phyloP scores from a whole-genome alignment of 2,888 invertebrate species.

The Caradrina clavipalpis region DNA sequence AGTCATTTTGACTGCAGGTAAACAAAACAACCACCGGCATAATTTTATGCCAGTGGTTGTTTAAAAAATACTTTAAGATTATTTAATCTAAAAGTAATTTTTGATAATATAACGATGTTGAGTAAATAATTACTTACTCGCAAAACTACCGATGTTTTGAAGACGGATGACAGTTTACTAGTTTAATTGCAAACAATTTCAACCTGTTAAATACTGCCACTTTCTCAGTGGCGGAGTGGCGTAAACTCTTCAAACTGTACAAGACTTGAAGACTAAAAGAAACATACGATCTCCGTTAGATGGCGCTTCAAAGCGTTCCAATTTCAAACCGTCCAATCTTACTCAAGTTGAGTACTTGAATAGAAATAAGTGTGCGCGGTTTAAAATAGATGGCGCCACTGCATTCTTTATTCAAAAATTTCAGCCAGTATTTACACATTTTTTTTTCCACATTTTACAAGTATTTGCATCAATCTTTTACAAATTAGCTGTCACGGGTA shows the following conservation, averaged over 20 bases:
- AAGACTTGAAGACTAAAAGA: constrained; percentile 9
- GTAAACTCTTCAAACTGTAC: constrained; percentile 28
- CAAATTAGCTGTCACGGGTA: neutral
- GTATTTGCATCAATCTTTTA: neutral
- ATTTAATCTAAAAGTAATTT: too few relatives aligned
- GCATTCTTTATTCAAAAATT: constrained; percentile 10
- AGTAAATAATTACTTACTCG: neutral
- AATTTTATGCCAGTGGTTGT: too few relatives aligned
- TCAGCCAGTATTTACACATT: neutral
- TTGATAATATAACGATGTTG: too few relatives aligned
- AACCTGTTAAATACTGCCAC: constrained; percentile 5
- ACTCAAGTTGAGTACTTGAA: constrained; percentile 30
- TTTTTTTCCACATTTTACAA: neutral
- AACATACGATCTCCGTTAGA: constrained; percentile 32
- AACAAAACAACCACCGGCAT: too few relatives aligned
- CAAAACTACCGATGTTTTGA: constrained; percentile 1
- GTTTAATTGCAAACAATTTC: constrained; percentile 11
- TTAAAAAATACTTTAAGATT: too few relatives aligned
- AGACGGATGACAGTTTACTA: neutral
- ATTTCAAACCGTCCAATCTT: constrained; percentile 1
- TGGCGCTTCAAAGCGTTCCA: constrained; percentile 42
- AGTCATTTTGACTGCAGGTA: neutral
- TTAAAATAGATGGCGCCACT: constrained; percentile 40
- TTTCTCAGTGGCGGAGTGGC: constrained; percentile 16
- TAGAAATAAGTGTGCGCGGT: neutral